Conservation (phyloP, 2,888 invertebrate species). For the Selenia dentaria region DNA sequence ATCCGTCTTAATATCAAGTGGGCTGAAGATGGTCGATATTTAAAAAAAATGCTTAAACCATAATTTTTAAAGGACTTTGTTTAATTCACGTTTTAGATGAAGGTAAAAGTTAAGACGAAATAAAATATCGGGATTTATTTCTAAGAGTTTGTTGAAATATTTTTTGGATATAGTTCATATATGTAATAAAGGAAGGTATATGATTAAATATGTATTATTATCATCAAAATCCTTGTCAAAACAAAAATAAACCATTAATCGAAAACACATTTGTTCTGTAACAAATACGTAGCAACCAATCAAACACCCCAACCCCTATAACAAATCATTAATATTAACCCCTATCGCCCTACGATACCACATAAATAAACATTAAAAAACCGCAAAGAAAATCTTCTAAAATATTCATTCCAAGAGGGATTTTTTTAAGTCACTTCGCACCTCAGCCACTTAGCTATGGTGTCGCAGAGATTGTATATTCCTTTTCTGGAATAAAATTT, state of each 20-base stretch:
- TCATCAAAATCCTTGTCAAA: no score
- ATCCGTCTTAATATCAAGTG: no score
- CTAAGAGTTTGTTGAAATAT: no score
- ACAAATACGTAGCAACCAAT: slow-evolving; percentile 40
- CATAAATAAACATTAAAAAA: slow-evolving; percentile 74
- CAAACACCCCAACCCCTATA: slow-evolving; percentile 35
- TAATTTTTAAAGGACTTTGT: no score
- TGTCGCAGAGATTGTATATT: slow-evolving; percentile 35
- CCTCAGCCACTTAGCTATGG: slow-evolving; percentile 54
- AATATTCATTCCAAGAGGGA: slow-evolving; percentile 62
- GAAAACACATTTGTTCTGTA: slow-evolving; percentile 5
- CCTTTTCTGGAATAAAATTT: slow-evolving; percentile 51
- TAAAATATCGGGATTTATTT: no score
- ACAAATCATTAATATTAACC: slow-evolving; percentile 63
- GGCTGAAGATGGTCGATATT: no score
- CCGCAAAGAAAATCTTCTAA: slow-evolving; percentile 63
- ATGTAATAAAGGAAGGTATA: no score
- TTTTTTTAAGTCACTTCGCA: slow-evolving; percentile 53
- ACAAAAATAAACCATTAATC: slow-evolving; percentile 1
- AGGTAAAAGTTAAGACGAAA: no score
- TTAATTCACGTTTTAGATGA: no score
- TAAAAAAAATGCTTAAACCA: no score
- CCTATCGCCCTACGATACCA: slow-evolving; percentile 48
- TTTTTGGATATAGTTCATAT: no score
- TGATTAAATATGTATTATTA: no score